These are phyloP conservation scores for Eupithecia subumbrata DNA, from an alignment of 2,888 invertebrate species.

Conservation along the genomic window DNA sequence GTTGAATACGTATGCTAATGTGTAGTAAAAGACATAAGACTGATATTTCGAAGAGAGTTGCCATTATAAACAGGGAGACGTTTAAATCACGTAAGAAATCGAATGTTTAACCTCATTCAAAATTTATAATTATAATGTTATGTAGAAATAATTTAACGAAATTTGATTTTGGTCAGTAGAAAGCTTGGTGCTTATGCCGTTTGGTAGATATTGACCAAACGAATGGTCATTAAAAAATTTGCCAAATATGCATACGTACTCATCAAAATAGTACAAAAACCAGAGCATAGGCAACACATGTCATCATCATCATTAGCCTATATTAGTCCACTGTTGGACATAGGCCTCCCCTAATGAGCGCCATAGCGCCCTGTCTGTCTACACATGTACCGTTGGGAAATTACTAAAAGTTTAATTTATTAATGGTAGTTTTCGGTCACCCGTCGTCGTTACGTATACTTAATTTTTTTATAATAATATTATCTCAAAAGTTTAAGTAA, in stretches of 20 bases:
- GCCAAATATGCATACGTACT: no score
- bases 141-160: not conserved
- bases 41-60: conserved; percentile 3
- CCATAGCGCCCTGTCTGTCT: no score
- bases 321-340: no score
- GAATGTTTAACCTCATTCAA: not conserved
- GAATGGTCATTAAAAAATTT: not conserved
- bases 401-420: not conserved
- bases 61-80: not conserved
- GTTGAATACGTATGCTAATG: conserved; percentile 15
- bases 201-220: not conserved
- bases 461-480: no score
- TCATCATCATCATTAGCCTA: no score
- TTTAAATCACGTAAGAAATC: not conserved
- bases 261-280: not conserved
- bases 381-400: not conserved
- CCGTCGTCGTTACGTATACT: no score
- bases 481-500: not conserved
- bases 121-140: no score
- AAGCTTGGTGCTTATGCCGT: not conserved
- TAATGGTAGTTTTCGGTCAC: not conserved
- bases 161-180: not conserved
- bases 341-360: no score
- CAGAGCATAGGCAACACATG: no score
- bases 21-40: conserved; percentile 16